A percentile compares a stretch with the other conserved stretches of the same genome.
Evolutionary conservation across 2,797 vertebrate species (phyloP).

Genomic region (Allochrocebus solatus): DNA sequence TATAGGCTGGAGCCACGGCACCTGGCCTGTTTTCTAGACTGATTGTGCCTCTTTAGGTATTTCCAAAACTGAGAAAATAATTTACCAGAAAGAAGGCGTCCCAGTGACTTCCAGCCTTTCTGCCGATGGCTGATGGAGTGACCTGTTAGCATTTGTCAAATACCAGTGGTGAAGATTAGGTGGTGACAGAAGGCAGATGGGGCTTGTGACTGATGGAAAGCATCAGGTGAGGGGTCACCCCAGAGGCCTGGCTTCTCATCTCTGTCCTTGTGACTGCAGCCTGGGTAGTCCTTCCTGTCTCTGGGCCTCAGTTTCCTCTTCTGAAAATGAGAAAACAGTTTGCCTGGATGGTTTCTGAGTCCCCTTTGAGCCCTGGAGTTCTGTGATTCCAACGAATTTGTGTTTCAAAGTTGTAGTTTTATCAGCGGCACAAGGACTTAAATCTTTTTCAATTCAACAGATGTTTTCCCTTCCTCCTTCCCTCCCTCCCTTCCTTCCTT

Average conservation of each 20-base stretch:
- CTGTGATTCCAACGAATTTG: not conserved
- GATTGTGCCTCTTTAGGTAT: not conserved
- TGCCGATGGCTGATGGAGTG: not conserved
- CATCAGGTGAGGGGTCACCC: not conserved
- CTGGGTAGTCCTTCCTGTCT: not conserved
- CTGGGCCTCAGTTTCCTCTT: constrained; percentile 12
- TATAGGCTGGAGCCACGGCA: not conserved
- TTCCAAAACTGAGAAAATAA: constrained; percentile 1
- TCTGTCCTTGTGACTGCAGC: not conserved
- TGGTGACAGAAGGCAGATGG: not conserved
- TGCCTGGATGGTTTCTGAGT: not conserved
- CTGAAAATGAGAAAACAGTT: not conserved
- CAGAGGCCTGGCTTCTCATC: not conserved
- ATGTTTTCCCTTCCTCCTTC: not conserved
- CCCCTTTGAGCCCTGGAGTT: not conserved
- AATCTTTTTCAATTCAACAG: not conserved
- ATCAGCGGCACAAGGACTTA: not conserved
- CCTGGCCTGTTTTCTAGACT: not conserved
- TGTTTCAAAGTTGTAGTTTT: not conserved
- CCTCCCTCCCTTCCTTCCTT: accelerated
- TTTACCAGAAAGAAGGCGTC: not conserved
- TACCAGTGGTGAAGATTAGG: not conserved
- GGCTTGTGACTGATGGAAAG: not conserved
- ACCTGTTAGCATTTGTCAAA: not conserved
- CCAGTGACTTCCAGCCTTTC: not conserved